Conservation (phyloP, 2,113 vertebrate genomes). For the Embiotoca jacksoni region DNA sequence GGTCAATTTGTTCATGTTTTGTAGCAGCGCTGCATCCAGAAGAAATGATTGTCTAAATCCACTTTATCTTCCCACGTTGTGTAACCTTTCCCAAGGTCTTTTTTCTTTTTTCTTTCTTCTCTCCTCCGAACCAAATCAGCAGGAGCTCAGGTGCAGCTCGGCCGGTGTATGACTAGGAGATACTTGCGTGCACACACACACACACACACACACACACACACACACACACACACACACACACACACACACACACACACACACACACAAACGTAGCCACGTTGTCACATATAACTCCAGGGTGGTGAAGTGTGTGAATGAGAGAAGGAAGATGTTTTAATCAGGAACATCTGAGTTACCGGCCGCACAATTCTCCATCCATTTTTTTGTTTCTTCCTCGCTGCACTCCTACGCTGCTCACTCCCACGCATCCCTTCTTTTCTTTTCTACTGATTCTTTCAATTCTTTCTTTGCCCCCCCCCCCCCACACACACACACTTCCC, state of each 20-base stretch:
- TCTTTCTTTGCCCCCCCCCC: slow-evolving; percentile 45
- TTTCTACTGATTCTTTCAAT: slow-evolving; percentile 37
- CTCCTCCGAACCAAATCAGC: slow-evolving; percentile 52
- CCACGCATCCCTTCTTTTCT: slow-evolving; percentile 42
- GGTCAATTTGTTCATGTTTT: slow-evolving; percentile 68
- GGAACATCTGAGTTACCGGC: slow-evolving; percentile 53
- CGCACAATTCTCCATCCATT: slow-evolving; percentile 27
- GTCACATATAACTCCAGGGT: slow-evolving; percentile 64
- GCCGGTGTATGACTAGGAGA: slow-evolving; percentile 35
- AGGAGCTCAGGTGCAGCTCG: slow-evolving; percentile 46
- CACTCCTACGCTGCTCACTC: slow-evolving; percentile 47
- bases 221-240: not conserved
- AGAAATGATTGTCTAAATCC: slow-evolving; percentile 61
- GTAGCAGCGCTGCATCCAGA: slow-evolving; percentile 37
- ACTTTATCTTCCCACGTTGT: slow-evolving; percentile 64
- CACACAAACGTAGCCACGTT: slow-evolving; percentile 25
- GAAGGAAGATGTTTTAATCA: slow-evolving; percentile 66
- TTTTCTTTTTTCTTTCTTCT: not conserved
- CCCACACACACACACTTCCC: too few species aligned
- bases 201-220: not conserved
- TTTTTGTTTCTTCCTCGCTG: slow-evolving; percentile 9
- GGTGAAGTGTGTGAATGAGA: slow-evolving; percentile 60
- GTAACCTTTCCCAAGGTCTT: slow-evolving; percentile 60
- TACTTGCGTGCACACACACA: slow-evolving; percentile 13
- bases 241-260: slow-evolving; percentile 15